Conservation (phyloP, 2,113 vertebrate species). For the Apodemus speciosus region DNA sequence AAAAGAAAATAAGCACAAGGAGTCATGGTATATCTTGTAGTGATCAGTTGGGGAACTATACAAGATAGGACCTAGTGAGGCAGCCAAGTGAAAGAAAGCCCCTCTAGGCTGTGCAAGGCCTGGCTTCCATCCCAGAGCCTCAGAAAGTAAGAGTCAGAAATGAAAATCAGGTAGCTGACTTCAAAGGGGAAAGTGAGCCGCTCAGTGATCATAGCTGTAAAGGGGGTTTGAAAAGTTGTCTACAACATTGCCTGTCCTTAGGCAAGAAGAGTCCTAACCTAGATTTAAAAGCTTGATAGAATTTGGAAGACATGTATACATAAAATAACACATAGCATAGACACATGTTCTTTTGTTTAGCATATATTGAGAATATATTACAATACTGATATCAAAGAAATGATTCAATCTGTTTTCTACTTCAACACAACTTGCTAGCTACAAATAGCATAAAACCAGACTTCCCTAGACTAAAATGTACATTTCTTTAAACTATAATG, state of each 20-base stretch:
- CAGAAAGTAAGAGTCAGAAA: constrained; percentile 76
- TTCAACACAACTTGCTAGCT: constrained; percentile 32
- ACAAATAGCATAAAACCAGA: constrained; percentile 35
- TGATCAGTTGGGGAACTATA: constrained; percentile 65
- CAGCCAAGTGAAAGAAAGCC: not conserved
- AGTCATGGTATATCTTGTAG: constrained; percentile 49
- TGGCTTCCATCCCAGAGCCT: not conserved
- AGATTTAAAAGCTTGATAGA: constrained; percentile 70
- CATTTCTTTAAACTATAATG: constrained; percentile 43
- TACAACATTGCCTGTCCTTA: not conserved
- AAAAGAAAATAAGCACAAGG: constrained; percentile 77
- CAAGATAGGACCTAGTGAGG: constrained; percentile 64
- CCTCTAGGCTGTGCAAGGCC: not conserved
- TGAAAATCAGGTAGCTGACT: constrained; percentile 55
- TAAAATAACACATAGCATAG: constrained; percentile 35
- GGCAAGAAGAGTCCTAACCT: constrained; percentile 33
- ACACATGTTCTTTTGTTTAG: constrained; percentile 10
- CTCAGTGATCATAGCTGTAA: not conserved
- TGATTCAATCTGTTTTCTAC: constrained; percentile 6
- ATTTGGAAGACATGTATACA: constrained; percentile 42
- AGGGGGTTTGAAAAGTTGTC: constrained; percentile 1
- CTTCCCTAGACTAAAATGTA: constrained; percentile 49
- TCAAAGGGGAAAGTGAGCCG: constrained; percentile 67
- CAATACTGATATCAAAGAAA: constrained; percentile 18
- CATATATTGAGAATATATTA: constrained; percentile 6